Evolutionary conservation across 1,140 invertebrate genomes (phyloP).

Genomic region (Magallana ariakensis): DNA sequence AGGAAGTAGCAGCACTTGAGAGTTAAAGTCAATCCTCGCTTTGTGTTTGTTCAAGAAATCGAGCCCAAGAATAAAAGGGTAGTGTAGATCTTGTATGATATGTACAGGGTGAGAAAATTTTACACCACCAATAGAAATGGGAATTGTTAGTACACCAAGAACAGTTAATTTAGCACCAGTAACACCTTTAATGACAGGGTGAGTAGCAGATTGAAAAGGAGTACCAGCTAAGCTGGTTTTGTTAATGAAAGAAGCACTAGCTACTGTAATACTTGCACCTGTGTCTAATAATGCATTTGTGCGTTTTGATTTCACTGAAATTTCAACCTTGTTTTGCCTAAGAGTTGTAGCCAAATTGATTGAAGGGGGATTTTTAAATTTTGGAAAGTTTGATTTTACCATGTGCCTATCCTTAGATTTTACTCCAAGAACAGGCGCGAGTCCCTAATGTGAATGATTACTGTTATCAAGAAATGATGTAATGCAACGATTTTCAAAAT

Average conservation of each 20-base stretch:
- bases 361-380: background rate
- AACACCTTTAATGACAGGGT: conserved; percentile 18
- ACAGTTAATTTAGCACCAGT: conserved; percentile 8
- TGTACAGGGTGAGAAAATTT: conserved; percentile 37
- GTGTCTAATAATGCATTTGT: conserved; percentile 35
- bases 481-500: conserved; percentile 10
- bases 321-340: conserved; percentile 22
- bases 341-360: conserved; percentile 37
- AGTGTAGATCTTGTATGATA: conserved; percentile 36
- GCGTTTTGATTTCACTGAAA: background rate
- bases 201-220: background rate
- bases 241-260: background rate
- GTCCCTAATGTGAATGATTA: background rate
- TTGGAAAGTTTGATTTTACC: background rate
- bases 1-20: background rate
- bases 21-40: conserved; percentile 28
- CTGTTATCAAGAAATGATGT: background rate
- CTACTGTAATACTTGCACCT: conserved; percentile 34
- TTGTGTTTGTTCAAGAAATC: conserved; percentile 41
- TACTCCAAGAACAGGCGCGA: conserved; percentile 34
- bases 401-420: conserved; percentile 40
- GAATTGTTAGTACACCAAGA: background rate
- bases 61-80: conserved; percentile 44
- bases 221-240: background rate
- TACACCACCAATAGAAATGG: background rate